These are phyloP conservation scores for Huso huso DNA, from an alignment of 2,797 vertebrate genomes.

Conservation along the genomic window DNA sequence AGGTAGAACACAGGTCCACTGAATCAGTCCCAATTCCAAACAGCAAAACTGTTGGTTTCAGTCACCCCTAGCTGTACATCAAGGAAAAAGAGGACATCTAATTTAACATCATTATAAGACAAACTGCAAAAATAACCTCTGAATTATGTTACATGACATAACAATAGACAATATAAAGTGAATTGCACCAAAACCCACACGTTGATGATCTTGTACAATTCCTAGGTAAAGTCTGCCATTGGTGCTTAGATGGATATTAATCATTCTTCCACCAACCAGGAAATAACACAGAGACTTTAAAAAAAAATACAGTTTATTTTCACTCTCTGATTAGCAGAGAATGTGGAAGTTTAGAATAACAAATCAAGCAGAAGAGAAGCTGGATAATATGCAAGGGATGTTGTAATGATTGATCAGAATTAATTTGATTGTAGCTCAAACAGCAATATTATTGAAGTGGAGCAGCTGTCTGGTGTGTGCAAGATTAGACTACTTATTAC, in stretches of 20 bases:
- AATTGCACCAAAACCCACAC: too few relatives aligned
- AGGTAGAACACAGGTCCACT: too few relatives aligned
- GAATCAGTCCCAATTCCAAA: too few relatives aligned
- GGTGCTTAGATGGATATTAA: conserved; percentile 7
- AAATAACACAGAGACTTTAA: conserved; percentile 20
- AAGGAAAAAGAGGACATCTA: too few relatives aligned
- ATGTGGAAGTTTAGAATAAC: conserved; percentile 39
- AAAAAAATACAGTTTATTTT: conserved; percentile 57
- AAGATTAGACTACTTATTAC: conserved; percentile 33
- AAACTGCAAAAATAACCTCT: too few relatives aligned
- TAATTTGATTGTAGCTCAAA: conserved; percentile 51
- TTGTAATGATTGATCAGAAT: conserved; percentile 61
- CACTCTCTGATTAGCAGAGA: conserved; percentile 57
- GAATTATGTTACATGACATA: too few relatives aligned
- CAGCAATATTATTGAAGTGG: conserved; percentile 30
- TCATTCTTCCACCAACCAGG: conserved; percentile 13
- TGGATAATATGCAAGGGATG: conserved; percentile 51
- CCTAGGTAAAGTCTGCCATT: too few relatives aligned
- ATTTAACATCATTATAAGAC: too few relatives aligned
- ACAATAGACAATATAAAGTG: too few relatives aligned
- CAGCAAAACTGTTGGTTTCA: too few relatives aligned
- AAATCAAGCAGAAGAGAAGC: conserved; percentile 40
- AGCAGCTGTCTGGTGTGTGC: conserved; percentile 22
- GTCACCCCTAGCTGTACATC: too few relatives aligned
- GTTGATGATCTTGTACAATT: too few relatives aligned